Conservation (phyloP, 2,888 invertebrate species). For the Aproaerema taeniolella region DNA sequence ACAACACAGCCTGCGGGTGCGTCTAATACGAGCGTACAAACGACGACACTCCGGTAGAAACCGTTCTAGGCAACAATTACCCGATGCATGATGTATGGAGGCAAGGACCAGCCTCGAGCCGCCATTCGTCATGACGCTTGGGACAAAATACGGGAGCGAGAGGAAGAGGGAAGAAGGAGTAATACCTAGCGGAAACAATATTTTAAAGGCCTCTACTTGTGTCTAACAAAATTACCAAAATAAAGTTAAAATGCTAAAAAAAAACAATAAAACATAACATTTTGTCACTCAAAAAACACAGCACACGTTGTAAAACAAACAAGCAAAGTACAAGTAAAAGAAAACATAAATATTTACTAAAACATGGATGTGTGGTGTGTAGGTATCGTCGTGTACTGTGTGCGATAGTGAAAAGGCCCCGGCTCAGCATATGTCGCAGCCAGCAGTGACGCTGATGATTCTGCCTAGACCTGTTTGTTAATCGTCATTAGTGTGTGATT, state of each 20-base stretch:
- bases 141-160: constrained; percentile 12
- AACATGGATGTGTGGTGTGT: too few species aligned
- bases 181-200: background rate
- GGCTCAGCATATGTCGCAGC: too few species aligned
- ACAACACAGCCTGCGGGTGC: constrained; percentile 18
- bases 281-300: background rate
- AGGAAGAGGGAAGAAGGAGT: background rate
- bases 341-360: too few species aligned
- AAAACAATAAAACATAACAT: too few species aligned
- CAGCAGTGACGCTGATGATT: too few species aligned
- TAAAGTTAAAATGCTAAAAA: too few species aligned
- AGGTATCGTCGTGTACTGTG: too few species aligned
- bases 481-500: too few species aligned
- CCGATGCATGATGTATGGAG: constrained; percentile 44
- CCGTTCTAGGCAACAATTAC: constrained; percentile 48
- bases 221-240: background rate
- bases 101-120: constrained; percentile 33
- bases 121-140: constrained; percentile 29
- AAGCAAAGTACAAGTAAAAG: too few species aligned
- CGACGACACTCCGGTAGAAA: constrained; percentile 32
- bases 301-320: too few species aligned
- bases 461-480: too few species aligned
- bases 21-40: constrained; percentile 25
- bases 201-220: background rate
- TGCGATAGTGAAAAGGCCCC: too few species aligned